Base-by-base conservation (phyloP, 1,140 invertebrate genomes). In the Lasioglossum baleicum region DNA sequence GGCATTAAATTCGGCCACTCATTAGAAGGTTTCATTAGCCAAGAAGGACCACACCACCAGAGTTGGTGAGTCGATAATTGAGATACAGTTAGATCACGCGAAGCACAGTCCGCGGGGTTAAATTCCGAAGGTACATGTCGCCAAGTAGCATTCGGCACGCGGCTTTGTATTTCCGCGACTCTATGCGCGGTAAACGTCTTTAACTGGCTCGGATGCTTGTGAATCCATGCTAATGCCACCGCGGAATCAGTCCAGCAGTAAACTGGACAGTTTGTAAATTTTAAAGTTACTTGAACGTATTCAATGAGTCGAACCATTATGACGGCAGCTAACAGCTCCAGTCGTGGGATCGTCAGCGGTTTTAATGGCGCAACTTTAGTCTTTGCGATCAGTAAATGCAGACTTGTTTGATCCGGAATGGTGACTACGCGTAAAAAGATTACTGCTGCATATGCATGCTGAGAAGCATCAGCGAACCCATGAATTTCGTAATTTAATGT, bases 81-180 rank as follows among this genome's bases (percentile, higher is more conserved):
- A 0, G 22, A 7, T 2, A 26, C 5, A 0, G 48, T 20, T 2
- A 65, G 0, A 2, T 63, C 48, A 1, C 72, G 13, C 4, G 72
- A 75, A 2, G 72, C 72, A 15, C 48, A 75, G 26, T 75, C 75
- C 0, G 66, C 75, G 0, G 66, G 75, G 6, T 77, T 77, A 11
- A 11, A 53, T 13, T 53, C 11, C 7, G 51, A 13, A 2, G 51
- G 51, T 53, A 53, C 7, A 8, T 53, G 51, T 53, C 51, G 51
- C 51, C 51, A 53, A 53, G 10, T 53, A 53, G 51, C 51, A 53
- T 53, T 53, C 2, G 51, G 51, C 51, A 53, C 51, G 2, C 51
- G 51, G 2, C 51, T 53, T 53, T 53, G 51, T 53, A 53, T 53
- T 53, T 53, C 51, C 15, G 51, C 51, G 15, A 53, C 51, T 53